These are phyloP conservation scores for Ciconia stormi DNA, from an alignment of 2,113 vertebrate genomes.

Conservation along the genomic window DNA sequence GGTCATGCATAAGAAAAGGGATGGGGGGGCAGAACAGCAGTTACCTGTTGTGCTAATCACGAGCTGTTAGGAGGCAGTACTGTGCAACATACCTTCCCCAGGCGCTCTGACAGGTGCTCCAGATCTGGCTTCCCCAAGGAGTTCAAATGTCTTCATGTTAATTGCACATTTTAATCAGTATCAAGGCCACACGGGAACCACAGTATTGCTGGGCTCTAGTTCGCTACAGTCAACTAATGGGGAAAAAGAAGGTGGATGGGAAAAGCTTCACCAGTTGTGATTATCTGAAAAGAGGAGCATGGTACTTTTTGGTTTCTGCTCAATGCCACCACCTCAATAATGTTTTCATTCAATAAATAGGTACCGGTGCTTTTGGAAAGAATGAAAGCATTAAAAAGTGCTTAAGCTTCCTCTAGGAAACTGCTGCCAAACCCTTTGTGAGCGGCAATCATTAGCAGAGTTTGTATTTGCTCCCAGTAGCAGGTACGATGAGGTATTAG, in stretches of 20 bases:
- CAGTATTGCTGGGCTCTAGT: conserved; percentile 54
- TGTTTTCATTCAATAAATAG: conserved; percentile 61
- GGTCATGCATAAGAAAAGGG: conserved; percentile 26
- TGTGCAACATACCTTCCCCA: conserved; percentile 22
- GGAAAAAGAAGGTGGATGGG: neutral
- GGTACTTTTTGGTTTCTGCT: conserved; percentile 53
- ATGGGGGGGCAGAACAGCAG: conserved; percentile 5
- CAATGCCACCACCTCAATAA: conserved; percentile 15
- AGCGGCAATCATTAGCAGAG: conserved; percentile 29
- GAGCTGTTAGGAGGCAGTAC: conserved; percentile 42
- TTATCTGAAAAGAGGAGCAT: conserved; percentile 37
- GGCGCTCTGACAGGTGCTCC: conserved; percentile 22
- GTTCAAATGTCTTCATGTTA: neutral
- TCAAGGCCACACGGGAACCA: conserved; percentile 52
- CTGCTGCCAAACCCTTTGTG: neutral
- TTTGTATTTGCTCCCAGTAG: conserved; percentile 41
- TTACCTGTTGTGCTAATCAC: conserved; percentile 5
- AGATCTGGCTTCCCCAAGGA: conserved; percentile 25
- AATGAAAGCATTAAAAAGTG: conserved; percentile 55
- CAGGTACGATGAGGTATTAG: conserved; percentile 54
- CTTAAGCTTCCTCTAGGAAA: conserved; percentile 49
- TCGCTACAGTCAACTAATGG: conserved; percentile 50
- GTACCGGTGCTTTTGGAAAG: conserved; percentile 40
- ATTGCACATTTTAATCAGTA: conserved; percentile 60
- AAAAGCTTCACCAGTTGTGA: conserved; percentile 32